These are phyloP conservation scores for Coenonympha arcania DNA, from an alignment of 2,888 invertebrate species.

Conservation along the genomic window DNA sequence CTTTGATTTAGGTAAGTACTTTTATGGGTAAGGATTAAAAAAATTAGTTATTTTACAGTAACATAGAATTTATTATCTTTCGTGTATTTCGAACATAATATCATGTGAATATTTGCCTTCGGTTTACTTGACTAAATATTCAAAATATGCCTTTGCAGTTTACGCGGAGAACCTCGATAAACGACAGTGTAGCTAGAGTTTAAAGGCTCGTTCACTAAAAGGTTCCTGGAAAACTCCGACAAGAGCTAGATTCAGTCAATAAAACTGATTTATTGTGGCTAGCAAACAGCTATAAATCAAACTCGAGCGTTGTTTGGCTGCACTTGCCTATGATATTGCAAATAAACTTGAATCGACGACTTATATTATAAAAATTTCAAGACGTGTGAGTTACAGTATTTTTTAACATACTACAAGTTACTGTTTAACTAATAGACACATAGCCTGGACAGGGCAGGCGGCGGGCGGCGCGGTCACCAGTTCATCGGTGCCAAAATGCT, in stretches of 20 bases:
- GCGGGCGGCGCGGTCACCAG: too few relatives aligned
- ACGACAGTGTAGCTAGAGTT: not conserved
- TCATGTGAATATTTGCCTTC: not conserved
- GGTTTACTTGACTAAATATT: conserved; percentile 4
- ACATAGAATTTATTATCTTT: not conserved
- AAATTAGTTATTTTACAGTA: not conserved
- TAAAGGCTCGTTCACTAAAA: conserved; percentile 11
- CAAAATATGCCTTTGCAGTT: conserved; percentile 15
- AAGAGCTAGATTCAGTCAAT: conserved; percentile 47
- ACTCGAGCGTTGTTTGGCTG: conserved; percentile 25
- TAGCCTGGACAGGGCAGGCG: too few relatives aligned
- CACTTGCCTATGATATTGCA: conserved; percentile 27
- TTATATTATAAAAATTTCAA: too few relatives aligned
- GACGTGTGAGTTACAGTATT: too few relatives aligned
- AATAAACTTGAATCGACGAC: conserved; percentile 20
- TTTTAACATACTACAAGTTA: too few relatives aligned
- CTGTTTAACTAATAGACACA: too few relatives aligned
- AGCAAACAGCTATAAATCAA: conserved; percentile 63
- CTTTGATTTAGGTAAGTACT: too few relatives aligned
- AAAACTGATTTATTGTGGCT: conserved; percentile 54
- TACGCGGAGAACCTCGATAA: conserved; percentile 1
- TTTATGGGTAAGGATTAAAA: too few relatives aligned
- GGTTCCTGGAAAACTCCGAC: conserved; percentile 15
- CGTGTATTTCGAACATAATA: not conserved
- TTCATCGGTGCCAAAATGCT: too few relatives aligned